Conservation (phyloP, 2,797 vertebrate genomes). For the Gambusia yucatana region DNA sequence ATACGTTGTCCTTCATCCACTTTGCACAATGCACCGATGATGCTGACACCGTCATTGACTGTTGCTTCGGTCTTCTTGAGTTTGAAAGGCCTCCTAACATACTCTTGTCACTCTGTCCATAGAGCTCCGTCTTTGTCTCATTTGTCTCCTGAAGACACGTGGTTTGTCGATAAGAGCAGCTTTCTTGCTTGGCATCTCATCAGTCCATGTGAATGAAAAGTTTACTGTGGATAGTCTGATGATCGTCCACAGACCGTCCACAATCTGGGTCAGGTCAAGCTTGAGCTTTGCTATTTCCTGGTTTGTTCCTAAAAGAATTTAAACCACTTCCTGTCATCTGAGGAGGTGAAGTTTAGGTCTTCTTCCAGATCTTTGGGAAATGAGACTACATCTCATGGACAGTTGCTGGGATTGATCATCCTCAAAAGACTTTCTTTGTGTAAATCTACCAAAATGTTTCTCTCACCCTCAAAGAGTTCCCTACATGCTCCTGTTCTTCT, state of each 20-base stretch:
- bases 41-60: neutral
- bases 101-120: neutral
- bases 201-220: neutral
- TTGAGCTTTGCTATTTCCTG: neutral
- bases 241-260: too few species aligned
- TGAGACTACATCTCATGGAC: neutral
- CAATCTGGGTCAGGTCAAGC: neutral
- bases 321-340: neutral
- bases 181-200: neutral
- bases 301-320: neutral
- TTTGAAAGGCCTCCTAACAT: neutral
- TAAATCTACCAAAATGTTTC: neutral
- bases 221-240: neutral
- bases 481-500: neutral
- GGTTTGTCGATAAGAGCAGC: neutral
- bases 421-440: neutral
- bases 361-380: neutral
- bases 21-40: neutral
- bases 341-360: neutral
- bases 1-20: neutral
- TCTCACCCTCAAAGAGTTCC: neutral
- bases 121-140: neutral
- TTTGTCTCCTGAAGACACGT: neutral
- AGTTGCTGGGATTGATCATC: neutral
- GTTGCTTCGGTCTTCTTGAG: neutral